Evolutionary conservation across 2,797 vertebrate species (phyloP).

Genomic region (Scolopax rusticola): DNA sequence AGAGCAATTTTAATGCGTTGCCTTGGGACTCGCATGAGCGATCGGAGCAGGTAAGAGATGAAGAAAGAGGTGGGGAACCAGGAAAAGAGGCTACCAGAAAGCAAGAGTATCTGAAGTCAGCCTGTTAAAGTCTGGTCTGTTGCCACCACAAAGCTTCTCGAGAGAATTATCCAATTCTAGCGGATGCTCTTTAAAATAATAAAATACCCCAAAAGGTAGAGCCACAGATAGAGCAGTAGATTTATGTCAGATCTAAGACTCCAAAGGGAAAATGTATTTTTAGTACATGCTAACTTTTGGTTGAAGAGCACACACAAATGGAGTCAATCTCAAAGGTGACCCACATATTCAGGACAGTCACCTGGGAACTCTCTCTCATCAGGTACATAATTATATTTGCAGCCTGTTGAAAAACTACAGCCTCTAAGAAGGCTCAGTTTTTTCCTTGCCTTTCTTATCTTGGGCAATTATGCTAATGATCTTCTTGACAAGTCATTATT

Average conservation of each 20-base stretch:
- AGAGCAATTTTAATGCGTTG: slow-evolving; percentile 94
- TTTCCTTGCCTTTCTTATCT: slow-evolving; percentile 34
- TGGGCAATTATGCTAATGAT: slow-evolving; percentile 62
- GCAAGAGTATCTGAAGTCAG: slow-evolving; percentile 59
- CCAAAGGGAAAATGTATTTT: slow-evolving; percentile 80
- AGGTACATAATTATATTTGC: slow-evolving; percentile 69
- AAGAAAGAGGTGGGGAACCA: slow-evolving; percentile 62
- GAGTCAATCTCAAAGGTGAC: slow-evolving; percentile 65
- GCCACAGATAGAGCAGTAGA: slow-evolving; percentile 43
- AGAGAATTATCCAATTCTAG: slow-evolving; percentile 56
- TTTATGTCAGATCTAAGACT: slow-evolving; percentile 70
- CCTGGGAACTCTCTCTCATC: slow-evolving; percentile 75
- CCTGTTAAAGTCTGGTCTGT: slow-evolving; percentile 41
- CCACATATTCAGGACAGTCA: slow-evolving; percentile 72
- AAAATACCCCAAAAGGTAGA: slow-evolving; percentile 20
- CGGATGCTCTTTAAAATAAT: slow-evolving; percentile 56
- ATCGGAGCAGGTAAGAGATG: slow-evolving; percentile 72
- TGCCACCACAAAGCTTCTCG: slow-evolving; percentile 50
- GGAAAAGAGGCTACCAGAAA: slow-evolving; percentile 62
- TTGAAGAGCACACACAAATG: slow-evolving; percentile 73
- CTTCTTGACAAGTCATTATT: slow-evolving; percentile 46
- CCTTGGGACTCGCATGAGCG: slow-evolving; percentile 89
- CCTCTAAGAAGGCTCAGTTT: not conserved
- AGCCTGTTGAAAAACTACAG: slow-evolving; percentile 16
- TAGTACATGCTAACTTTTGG: slow-evolving; percentile 67